These are phyloP conservation scores for Monoplex corrugatus DNA, from an alignment of 2,888 invertebrate species.

Conservation along the genomic window DNA sequence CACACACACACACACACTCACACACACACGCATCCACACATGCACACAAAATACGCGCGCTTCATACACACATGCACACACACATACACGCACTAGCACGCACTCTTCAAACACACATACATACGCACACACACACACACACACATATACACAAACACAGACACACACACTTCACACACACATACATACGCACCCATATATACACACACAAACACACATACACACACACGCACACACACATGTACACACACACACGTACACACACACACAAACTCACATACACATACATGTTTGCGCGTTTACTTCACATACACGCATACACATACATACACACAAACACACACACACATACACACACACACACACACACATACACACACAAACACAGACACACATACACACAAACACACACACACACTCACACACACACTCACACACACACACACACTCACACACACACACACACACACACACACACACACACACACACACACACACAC, in stretches of 20 bases:
- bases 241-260: neutral
- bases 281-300: too few species aligned
- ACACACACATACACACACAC: constrained; percentile 14
- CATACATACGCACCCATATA: too few species aligned
- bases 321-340: constrained; percentile 1
- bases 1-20: constrained; percentile 21
- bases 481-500: neutral
- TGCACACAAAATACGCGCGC: too few species aligned
- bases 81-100: constrained; percentile 3
- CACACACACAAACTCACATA: too few species aligned
- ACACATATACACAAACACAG: constrained; percentile 7
- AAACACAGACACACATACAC: neutral
- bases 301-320: too few species aligned
- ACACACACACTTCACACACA: too few species aligned
- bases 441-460: neutral
- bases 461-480: constrained; percentile 1
- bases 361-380: neutral
- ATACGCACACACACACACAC: neutral
- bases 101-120: too few species aligned
- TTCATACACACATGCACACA: constrained; percentile 7
- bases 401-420: neutral
- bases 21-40: neutral
- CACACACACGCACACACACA: neutral
- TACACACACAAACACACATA: too few species aligned
- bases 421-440: neutral